Evolutionary conservation across 2,797 vertebrate species (phyloP).

Genomic region (Pagetopsis macropterus): DNA sequence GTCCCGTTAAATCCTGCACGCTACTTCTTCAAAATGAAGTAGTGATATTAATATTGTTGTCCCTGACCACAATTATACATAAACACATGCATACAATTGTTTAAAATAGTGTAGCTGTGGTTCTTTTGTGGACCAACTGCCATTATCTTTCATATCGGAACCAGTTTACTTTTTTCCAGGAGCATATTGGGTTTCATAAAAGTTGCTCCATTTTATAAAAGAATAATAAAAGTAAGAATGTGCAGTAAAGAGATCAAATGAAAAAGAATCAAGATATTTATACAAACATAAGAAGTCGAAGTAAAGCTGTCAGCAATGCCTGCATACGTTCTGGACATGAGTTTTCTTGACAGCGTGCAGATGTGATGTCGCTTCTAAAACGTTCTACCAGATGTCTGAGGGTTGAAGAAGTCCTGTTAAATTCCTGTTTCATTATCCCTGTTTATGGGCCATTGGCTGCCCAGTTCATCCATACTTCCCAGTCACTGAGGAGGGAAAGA

Average conservation of each 20-base stretch:
- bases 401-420: slow-evolving; percentile 39
- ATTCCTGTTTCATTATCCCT: slow-evolving; percentile 58
- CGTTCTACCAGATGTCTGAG: slow-evolving; percentile 59
- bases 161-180: too few relatives aligned
- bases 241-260: too few relatives aligned
- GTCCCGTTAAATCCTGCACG: too few relatives aligned
- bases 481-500: slow-evolving; percentile 25
- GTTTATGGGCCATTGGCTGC: slow-evolving; percentile 60
- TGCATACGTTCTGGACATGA: slow-evolving; percentile 12
- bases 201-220: too few relatives aligned
- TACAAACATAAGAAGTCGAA: too few relatives aligned
- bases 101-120: not conserved
- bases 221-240: too few relatives aligned
- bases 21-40: too few relatives aligned
- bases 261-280: too few relatives aligned
- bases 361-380: slow-evolving; percentile 38
- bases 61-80: too few relatives aligned
- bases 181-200: too few relatives aligned
- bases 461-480: slow-evolving; percentile 40
- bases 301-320: not conserved
- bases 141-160: not conserved
- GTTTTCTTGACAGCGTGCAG: slow-evolving; percentile 13
- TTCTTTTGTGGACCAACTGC: not conserved
- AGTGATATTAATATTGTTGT: too few relatives aligned
- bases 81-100: too few relatives aligned